phyloP scores from a whole-genome alignment of 2,113 vertebrate species.

The Psilopsiagon aymara region DNA sequence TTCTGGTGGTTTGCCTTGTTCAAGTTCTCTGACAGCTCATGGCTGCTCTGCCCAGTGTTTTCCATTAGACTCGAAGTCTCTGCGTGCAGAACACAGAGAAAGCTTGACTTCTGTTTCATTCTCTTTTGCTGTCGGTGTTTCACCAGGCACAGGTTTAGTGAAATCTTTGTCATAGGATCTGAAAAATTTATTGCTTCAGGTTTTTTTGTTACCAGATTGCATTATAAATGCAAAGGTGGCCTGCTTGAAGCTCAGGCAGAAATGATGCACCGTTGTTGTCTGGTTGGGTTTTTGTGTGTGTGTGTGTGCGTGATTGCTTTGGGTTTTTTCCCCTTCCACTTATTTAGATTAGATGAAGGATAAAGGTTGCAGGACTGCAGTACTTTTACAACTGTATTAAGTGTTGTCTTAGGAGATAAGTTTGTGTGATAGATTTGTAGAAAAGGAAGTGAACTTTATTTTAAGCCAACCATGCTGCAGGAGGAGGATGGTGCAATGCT shows the following conservation, averaged over 20 bases:
- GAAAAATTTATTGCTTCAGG: not conserved
- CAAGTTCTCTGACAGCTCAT: not conserved
- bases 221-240: not conserved
- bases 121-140: not conserved
- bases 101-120: not conserved
- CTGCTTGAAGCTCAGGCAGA: not conserved
- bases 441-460: not conserved
- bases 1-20: not conserved
- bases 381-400: not conserved
- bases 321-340: not conserved
- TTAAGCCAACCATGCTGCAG: not conserved
- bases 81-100: not conserved
- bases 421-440: not conserved
- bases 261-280: not conserved
- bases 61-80: not conserved
- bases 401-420: not conserved
- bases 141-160: not conserved
- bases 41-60: not conserved
- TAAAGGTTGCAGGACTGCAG: not conserved
- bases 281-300: not conserved
- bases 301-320: not conserved
- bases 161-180: not conserved
- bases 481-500: not conserved
- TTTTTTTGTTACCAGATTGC: not conserved
- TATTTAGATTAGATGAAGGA: not conserved